Conservation (phyloP, 2,113 vertebrate species). For the Gymnorhina tibicen region DNA sequence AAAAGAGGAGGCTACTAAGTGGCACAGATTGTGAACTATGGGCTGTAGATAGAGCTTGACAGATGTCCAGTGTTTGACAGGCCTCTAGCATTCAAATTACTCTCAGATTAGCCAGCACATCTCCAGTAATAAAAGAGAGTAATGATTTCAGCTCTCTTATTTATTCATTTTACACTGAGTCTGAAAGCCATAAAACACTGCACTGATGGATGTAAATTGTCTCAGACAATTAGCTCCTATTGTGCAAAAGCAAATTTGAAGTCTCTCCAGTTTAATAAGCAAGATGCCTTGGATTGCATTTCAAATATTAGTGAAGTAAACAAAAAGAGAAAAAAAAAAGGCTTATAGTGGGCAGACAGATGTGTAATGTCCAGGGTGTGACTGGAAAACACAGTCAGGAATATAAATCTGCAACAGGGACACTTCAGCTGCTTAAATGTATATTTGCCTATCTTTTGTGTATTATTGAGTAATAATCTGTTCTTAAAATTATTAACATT, state of each 20-base stretch:
- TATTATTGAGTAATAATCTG: background rate
- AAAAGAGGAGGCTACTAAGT: background rate
- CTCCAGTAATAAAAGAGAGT: slow-evolving; percentile 52
- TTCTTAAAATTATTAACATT: background rate
- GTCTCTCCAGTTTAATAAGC: slow-evolving; percentile 67
- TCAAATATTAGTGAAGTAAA: slow-evolving; percentile 21
- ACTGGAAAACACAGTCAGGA: background rate
- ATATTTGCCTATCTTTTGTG: background rate
- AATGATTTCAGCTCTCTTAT: slow-evolving; percentile 59
- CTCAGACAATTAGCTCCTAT: slow-evolving; percentile 70
- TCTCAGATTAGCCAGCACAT: slow-evolving; percentile 44
- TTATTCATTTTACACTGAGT: slow-evolving; percentile 65
- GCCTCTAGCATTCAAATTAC: slow-evolving; percentile 42
- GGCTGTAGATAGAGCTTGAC: slow-evolving; percentile 47
- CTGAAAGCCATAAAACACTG: slow-evolving; percentile 62
- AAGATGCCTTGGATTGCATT: slow-evolving; percentile 50
- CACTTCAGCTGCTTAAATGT: background rate
- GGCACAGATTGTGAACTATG: slow-evolving; percentile 38
- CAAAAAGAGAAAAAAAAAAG: background rate
- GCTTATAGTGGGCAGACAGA: background rate
- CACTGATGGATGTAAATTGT: slow-evolving; percentile 65
- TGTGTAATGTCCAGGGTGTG: background rate
- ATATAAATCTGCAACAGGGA: background rate
- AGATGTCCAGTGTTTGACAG: slow-evolving; percentile 59
- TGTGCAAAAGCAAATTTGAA: slow-evolving; percentile 64